These are phyloP conservation scores for Polydrusus tereticollis DNA, from an alignment of 2,888 invertebrate genomes.

Conservation along the genomic window DNA sequence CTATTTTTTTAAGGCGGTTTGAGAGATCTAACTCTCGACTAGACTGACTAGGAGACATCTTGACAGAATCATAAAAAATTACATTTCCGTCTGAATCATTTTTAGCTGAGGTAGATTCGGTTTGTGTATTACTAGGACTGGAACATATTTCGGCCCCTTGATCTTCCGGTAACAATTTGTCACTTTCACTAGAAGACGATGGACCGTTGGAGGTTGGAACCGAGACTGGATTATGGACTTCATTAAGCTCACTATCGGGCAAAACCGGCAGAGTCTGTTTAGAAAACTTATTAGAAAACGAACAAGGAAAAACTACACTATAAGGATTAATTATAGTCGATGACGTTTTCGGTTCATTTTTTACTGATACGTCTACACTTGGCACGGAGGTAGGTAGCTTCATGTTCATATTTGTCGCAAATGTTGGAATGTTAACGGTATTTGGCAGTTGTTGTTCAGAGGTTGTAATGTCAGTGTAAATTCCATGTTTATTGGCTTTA, in stretches of 20 bases:
- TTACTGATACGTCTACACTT: constrained; percentile 60
- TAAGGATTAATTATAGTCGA: constrained; percentile 64
- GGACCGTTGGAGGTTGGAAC: constrained; percentile 58
- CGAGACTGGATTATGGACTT: constrained; percentile 47
- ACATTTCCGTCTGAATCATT: constrained; percentile 60
- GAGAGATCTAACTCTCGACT: constrained; percentile 79
- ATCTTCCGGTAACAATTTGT: constrained; percentile 58
- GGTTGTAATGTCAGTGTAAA: constrained; percentile 72
- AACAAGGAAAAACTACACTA: constrained; percentile 81
- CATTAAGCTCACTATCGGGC: constrained; percentile 58
- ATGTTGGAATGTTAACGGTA: constrained; percentile 61
- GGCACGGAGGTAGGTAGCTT: constrained; percentile 60
- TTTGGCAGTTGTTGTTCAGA: constrained; percentile 54
- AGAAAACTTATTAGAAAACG: constrained; percentile 80
- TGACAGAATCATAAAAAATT: constrained; percentile 61
- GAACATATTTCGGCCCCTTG: constrained; percentile 60
- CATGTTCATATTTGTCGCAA: constrained; percentile 61
- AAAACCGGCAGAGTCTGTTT: constrained; percentile 49
- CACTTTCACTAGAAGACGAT: constrained; percentile 59
- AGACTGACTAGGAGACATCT: constrained; percentile 63
- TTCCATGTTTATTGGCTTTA: constrained; percentile 97
- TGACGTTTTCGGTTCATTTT: constrained; percentile 59
- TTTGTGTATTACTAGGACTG: constrained; percentile 62
- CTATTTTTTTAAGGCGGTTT: constrained; percentile 81
- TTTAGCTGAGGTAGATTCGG: constrained; percentile 64